Percentiles rank a stretch among this genome's conserved stretches.
Conservation (phyloP, 1,140 invertebrate genomes). For the Bombus haemorrhoidalis region DNA sequence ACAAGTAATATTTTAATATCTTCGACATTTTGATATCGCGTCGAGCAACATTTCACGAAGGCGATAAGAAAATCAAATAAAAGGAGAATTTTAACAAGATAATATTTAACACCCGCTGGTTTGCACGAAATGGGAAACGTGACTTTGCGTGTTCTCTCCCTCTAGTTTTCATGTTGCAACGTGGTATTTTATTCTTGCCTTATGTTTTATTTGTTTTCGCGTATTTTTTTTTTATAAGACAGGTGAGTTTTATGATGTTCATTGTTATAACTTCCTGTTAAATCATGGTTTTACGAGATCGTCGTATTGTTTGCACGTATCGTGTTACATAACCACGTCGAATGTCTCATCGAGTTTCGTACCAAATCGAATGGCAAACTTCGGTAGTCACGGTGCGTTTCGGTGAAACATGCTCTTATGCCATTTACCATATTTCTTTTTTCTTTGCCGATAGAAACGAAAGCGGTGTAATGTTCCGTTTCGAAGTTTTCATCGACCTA, state of each 20-base stretch:
- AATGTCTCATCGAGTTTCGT: not conserved
- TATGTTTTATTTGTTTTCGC: not conserved
- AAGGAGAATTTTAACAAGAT: too few relatives aligned
- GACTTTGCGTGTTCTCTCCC: too few relatives aligned
- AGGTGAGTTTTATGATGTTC: not conserved
- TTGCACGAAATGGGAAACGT: too few relatives aligned
- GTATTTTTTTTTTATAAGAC: not conserved
- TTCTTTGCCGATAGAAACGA: too few relatives aligned
- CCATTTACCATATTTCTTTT: not conserved
- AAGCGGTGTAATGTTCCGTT: too few relatives aligned
- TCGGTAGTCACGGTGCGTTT: not conserved
- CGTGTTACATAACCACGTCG: not conserved
- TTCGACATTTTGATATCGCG: too few relatives aligned
- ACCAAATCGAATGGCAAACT: not conserved
- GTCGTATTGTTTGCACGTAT: slow-evolving; percentile 7
- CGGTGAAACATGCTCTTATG: not conserved
- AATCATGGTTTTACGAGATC: not conserved
- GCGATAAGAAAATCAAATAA: too few relatives aligned
- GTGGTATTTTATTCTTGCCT: not conserved
- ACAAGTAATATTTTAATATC: too few relatives aligned
- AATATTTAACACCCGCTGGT: too few relatives aligned
- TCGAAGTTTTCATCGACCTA: too few relatives aligned
- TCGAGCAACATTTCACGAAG: too few relatives aligned
- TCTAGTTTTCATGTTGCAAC: not conserved
- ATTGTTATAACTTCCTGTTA: slow-evolving; percentile 6